Conservation (phyloP, 92 coral and sea anemone species). For the Epizoanthus rinbou region DNA sequence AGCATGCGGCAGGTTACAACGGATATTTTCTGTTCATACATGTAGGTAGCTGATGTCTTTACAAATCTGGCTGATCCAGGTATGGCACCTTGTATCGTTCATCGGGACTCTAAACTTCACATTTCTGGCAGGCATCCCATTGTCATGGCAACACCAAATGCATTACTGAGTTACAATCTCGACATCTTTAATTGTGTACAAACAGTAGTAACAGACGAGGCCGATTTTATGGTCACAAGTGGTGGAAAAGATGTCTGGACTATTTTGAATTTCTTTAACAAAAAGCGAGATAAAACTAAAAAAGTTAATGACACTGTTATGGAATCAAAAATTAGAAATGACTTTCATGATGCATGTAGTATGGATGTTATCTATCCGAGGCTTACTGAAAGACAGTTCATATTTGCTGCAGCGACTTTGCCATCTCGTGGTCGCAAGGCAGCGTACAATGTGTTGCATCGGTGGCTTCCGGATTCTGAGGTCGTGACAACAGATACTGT, state of each 20-base stretch:
- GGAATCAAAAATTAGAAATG: not conserved
- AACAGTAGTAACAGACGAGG: constrained; percentile 86
- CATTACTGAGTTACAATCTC: constrained; percentile 72
- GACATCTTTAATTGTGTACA: constrained; percentile 59
- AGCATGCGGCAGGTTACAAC: not conserved
- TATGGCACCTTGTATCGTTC: constrained; percentile 75
- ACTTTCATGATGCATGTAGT: not conserved
- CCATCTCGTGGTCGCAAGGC: constrained; percentile 88
- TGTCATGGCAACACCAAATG: constrained; percentile 85
- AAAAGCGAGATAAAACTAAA: not conserved
- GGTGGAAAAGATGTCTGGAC: constrained; percentile 87
- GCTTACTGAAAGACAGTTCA: constrained; percentile 69
- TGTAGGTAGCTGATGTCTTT: constrained; percentile 81
- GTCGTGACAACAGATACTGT: constrained; percentile 60
- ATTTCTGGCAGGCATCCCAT: constrained; percentile 67
- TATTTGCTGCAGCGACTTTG: constrained; percentile 94
- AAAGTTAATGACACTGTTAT: not conserved
- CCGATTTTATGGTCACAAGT: constrained; percentile 78
- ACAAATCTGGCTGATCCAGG: constrained; percentile 64
- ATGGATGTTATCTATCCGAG: not conserved
- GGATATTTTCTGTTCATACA: not conserved
- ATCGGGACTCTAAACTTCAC: constrained; percentile 74
- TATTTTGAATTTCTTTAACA: constrained; percentile 67
- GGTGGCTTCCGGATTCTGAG: constrained; percentile 75
- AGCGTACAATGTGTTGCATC: constrained; percentile 65